Conservation (phyloP, 2,888 invertebrate genomes). For the Napeogenes sylphis region DNA sequence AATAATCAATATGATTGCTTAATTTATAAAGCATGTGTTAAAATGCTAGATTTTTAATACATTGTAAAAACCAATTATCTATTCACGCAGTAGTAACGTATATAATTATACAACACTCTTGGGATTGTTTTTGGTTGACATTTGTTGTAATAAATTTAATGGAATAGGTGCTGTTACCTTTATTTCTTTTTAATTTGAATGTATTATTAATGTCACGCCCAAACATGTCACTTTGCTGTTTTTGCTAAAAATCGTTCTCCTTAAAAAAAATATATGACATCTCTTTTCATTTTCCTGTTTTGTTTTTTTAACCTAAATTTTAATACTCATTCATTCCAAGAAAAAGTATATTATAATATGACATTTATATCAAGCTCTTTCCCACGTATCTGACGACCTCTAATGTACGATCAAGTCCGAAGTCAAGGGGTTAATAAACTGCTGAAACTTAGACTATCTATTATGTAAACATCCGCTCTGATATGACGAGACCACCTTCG, state of each 20-base stretch:
- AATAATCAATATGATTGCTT: no score
- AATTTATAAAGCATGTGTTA: neutral
- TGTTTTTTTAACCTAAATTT: no score
- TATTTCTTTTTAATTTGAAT: slow-evolving; percentile 30
- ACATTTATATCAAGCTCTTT: slow-evolving; percentile 3
- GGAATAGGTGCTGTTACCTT: slow-evolving; percentile 25
- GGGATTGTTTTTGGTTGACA: slow-evolving; percentile 24
- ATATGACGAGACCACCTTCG: slow-evolving; percentile 41
- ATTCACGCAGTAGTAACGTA: slow-evolving; percentile 12
- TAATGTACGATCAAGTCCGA: slow-evolving; percentile 28
- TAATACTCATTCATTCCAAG: no score
- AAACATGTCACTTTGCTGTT: slow-evolving; percentile 14
- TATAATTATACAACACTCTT: slow-evolving; percentile 25
- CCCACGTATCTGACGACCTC: slow-evolving; percentile 16
- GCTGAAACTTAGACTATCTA: slow-evolving; percentile 47
- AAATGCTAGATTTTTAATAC: no score
- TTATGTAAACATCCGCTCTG: slow-evolving; percentile 56
- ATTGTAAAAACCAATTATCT: neutral
- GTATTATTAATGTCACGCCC: slow-evolving; percentile 28
- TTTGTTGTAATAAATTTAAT: slow-evolving; percentile 28
- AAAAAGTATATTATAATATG: no score
- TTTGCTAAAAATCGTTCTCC: slow-evolving; percentile 11
- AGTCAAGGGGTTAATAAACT: slow-evolving; percentile 41
- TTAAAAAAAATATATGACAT: slow-evolving; percentile 1
- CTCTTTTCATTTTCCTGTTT: no score